Evolutionary conservation across 2,797 vertebrate species (phyloP).

Genomic region (Danio kyathit): DNA sequence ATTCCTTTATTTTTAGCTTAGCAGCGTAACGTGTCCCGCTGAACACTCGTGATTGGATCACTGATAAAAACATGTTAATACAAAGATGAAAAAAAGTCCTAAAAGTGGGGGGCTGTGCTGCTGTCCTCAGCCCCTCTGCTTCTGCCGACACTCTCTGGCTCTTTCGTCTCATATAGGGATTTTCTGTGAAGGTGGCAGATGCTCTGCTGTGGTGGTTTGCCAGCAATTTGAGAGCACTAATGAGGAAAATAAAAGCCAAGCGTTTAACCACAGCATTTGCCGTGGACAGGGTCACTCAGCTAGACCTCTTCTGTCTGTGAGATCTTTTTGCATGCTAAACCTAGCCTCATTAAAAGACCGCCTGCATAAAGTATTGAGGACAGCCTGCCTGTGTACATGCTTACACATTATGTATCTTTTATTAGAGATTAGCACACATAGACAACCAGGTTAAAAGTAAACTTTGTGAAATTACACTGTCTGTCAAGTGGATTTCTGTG

Average conservation of each 20-base stretch:
- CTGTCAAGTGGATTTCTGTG: conserved; percentile 3
- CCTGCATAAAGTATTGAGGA: conserved; percentile 34
- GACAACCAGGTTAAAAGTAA: conserved; percentile 33
- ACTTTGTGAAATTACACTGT: conserved; percentile 3
- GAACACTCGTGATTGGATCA: too few relatives aligned
- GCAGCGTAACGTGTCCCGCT: too few relatives aligned
- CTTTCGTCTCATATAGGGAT: neutral
- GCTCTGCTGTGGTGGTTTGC: conserved; percentile 5
- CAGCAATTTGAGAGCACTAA: conserved; percentile 40
- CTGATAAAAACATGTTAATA: too few relatives aligned
- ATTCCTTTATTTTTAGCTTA: too few relatives aligned
- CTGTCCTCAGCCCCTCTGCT: neutral
- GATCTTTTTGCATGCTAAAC: conserved; percentile 13
- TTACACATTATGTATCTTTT: conserved; percentile 29
- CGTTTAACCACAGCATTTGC: conserved; percentile 31
- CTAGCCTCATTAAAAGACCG: conserved; percentile 58
- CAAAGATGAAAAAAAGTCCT: neutral
- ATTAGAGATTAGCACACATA: conserved; percentile 39
- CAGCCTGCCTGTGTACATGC: neutral
- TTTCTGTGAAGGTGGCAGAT: conserved; percentile 37
- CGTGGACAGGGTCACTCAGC: conserved; percentile 35
- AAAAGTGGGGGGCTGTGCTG: neutral
- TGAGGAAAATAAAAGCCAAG: conserved; percentile 55
- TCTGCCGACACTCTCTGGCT: neutral
- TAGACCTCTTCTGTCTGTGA: conserved; percentile 33